These are phyloP conservation scores for Acrossocheilus wenchowensis DNA, from an alignment of 2,797 vertebrate genomes.

Conservation along the genomic window DNA sequence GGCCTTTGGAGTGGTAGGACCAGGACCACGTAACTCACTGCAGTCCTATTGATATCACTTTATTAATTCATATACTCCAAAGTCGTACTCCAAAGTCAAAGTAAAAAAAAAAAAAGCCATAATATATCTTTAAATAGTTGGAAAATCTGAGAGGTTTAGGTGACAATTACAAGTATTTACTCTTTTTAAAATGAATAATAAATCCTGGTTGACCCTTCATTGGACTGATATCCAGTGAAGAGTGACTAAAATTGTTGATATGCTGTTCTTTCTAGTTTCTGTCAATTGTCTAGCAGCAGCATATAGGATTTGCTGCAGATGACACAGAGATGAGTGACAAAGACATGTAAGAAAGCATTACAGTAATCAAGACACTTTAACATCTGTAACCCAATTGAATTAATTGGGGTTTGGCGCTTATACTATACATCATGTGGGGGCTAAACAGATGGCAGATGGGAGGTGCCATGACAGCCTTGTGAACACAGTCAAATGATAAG, in stretches of 20 bases:
- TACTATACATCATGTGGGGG: not conserved
- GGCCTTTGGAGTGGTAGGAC: too few relatives aligned
- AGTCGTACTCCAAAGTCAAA: too few relatives aligned
- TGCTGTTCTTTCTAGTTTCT: not conserved
- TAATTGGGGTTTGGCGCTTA: not conserved
- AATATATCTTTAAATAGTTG: too few relatives aligned
- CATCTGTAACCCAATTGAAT: not conserved
- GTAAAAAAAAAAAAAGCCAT: not conserved
- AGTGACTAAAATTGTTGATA: not conserved
- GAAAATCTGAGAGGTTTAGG: too few relatives aligned
- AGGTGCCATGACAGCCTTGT: not conserved
- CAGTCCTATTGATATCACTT: too few relatives aligned
- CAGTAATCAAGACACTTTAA: not conserved
- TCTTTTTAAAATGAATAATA: not conserved
- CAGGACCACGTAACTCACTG: too few relatives aligned
- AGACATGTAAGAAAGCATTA: not conserved
- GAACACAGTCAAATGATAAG: not conserved
- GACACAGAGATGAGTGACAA: not conserved
- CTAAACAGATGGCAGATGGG: not conserved
- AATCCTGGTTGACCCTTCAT: not conserved
- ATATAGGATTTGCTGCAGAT: not conserved
- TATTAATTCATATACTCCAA: too few relatives aligned
- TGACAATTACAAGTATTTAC: not conserved
- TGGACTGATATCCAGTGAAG: not conserved
- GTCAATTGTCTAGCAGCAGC: not conserved